Base-by-base conservation (phyloP, 2,888 invertebrate species). In the Epirrhoe alternata region DNA sequence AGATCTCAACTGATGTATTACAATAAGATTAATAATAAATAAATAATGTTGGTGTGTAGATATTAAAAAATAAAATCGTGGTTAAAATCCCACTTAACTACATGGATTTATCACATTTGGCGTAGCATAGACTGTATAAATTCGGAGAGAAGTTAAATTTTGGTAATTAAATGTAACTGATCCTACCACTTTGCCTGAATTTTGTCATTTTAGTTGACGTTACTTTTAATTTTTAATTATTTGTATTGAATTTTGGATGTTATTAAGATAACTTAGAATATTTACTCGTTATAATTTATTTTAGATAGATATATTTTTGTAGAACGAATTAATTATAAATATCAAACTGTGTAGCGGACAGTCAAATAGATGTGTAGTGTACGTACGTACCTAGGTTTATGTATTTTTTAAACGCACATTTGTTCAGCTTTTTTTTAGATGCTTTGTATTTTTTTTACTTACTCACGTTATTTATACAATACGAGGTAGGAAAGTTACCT, bases 241-340 rank as follows among this genome's bases (percentile, higher is more conserved):
- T 38, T 17, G 10, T 51, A 30, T 59, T 61, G 6, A 61, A 45
- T 33, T 62, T 62, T 33, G 62, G 55, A 62, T 62, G 58, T 59
- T 62, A 62, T 24, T 42, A 52, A 53, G 53, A 61, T 53, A 42
- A 38, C 24, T 53, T 17, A 7, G 33, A 51, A 62, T 59, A 16
- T 62, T 51, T 55, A 45, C 51, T 62, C 51, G 54, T 66, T 54
- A 51, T 54, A 62, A 62, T 30, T 59, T 12, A 55, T 59, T 62
- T 30, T 63, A 66, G 47, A 62, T 49, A 57, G 16, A 51, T 31
- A 57, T 53, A 65, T 66, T 66, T 66, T 66, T 66, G 66, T 66
- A 66, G 66, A 31, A 42, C 55, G 42, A 59, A 17, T 49, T 24
- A 60, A 24, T n/a, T 6, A 35, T 50, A 49, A 33, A 14, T 38